Conservation (phyloP, 2,113 vertebrate genomes). For the Zosterops hypoxanthus region DNA sequence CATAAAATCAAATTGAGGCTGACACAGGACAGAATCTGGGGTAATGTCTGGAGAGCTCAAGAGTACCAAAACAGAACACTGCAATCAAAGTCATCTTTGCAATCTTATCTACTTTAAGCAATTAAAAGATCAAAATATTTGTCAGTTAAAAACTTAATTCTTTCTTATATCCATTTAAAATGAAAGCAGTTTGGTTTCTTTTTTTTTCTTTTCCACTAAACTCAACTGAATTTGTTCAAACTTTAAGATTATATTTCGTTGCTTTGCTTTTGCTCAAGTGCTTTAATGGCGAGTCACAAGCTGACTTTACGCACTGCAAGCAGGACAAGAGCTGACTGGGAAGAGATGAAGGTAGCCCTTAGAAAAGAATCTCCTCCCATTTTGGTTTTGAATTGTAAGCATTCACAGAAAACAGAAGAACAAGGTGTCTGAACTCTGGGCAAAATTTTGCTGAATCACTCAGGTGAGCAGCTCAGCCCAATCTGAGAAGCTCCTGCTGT, state of each 20-base stretch:
- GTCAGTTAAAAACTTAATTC: not conserved
- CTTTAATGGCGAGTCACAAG: not conserved
- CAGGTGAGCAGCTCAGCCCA: not conserved
- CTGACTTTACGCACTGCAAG: not conserved
- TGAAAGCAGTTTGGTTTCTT: not conserved
- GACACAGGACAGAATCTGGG: not conserved
- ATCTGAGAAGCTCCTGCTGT: not conserved
- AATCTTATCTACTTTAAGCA: not conserved
- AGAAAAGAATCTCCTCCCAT: not conserved
- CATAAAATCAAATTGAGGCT: not conserved
- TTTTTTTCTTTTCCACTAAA: not conserved
- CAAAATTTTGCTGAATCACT: slow-evolving; percentile 31
- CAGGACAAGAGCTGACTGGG: not conserved
- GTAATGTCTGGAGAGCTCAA: not conserved
- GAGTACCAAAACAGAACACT: not conserved
- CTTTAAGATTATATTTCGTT: not conserved
- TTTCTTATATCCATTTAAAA: not conserved
- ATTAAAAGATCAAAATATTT: not conserved
- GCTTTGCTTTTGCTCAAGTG: not conserved
- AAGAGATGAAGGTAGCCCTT: not conserved
- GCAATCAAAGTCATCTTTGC: not conserved
- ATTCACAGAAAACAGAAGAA: not conserved
- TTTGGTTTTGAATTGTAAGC: not conserved
- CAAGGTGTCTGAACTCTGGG: not conserved
- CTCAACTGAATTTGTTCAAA: not conserved